Evolutionary conservation across 2,113 vertebrate species (phyloP).

Genomic region (Daphoenositta chrysoptera): DNA sequence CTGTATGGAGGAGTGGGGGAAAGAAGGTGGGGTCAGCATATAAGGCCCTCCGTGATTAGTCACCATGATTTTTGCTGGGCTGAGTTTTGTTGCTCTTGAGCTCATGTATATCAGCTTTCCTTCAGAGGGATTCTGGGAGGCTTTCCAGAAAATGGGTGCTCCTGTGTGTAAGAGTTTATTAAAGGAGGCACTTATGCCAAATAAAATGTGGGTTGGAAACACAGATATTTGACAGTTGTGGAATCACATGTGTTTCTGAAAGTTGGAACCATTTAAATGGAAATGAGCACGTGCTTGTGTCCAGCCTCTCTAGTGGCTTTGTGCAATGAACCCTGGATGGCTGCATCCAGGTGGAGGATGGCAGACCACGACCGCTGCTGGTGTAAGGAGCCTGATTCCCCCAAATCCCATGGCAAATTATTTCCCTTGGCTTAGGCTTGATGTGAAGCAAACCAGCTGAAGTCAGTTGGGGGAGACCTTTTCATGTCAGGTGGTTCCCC

Average conservation of each 20-base stretch:
- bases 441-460: background rate
- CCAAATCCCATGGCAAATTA: background rate
- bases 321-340: background rate
- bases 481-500: background rate
- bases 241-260: background rate
- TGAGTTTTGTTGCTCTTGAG: background rate
- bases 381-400: background rate
- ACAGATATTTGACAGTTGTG: background rate
- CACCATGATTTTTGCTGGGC: background rate
- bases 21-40: background rate
- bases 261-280: background rate
- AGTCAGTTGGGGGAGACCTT: background rate
- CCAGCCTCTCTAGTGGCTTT: background rate
- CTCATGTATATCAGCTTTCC: background rate
- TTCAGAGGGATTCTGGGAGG: background rate
- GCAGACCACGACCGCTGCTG: background rate
- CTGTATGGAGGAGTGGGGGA: accelerated
- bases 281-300: accelerated
- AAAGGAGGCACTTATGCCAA: background rate
- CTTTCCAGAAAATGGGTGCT: background rate
- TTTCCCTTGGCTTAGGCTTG: background rate
- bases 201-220: background rate
- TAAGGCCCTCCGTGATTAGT: background rate
- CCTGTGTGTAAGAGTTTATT: background rate
- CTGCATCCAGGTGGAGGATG: background rate